A percentile compares a stretch with the other conserved stretches of the same genome.
Evolutionary conservation across 2,888 invertebrate genomes (phyloP).

Genomic region (Ophion costatus): DNA sequence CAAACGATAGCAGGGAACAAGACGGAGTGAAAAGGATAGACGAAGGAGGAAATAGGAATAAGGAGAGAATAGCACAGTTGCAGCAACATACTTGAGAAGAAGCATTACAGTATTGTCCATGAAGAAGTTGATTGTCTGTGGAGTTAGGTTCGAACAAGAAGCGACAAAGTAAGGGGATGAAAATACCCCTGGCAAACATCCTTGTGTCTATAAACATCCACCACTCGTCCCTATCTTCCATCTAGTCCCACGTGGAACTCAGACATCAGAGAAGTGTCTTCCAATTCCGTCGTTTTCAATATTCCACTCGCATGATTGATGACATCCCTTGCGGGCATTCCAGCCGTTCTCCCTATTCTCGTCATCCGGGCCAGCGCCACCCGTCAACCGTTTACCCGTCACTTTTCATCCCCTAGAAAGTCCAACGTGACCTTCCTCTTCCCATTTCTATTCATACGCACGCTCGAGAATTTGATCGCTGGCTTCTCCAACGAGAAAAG

Average conservation of each 20-base stretch:
- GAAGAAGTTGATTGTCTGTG: constrained; percentile 53
- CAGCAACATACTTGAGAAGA: constrained; percentile 39
- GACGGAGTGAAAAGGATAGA: neutral
- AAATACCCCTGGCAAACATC: neutral
- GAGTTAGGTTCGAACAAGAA: constrained; percentile 12
- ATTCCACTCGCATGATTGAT: neutral
- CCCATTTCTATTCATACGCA: too few relatives aligned
- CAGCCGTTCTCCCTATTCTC: neutral
- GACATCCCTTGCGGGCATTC: neutral
- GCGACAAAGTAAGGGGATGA: constrained; percentile 15
- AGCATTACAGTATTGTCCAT: constrained; percentile 31
- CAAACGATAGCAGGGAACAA: constrained; percentile 8
- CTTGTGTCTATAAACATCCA: constrained; percentile 1
- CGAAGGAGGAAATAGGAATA: constrained; percentile 5
- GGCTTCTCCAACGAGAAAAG: too few relatives aligned
- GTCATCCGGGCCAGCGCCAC: neutral
- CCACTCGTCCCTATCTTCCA: neutral
- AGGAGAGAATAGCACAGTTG: constrained; percentile 20
- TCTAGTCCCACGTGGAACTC: neutral
- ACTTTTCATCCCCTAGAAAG: neutral
- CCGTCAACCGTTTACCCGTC: neutral
- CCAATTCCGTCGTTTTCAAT: neutral
- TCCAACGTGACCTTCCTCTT: neutral
- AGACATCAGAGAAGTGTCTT: neutral
- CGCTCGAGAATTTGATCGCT: too few relatives aligned